Evolutionary conservation across 1,140 invertebrate genomes (phyloP), one percentile per base, ranked within the genome.

Genomic region (Trichonephila inaurata): DNA sequence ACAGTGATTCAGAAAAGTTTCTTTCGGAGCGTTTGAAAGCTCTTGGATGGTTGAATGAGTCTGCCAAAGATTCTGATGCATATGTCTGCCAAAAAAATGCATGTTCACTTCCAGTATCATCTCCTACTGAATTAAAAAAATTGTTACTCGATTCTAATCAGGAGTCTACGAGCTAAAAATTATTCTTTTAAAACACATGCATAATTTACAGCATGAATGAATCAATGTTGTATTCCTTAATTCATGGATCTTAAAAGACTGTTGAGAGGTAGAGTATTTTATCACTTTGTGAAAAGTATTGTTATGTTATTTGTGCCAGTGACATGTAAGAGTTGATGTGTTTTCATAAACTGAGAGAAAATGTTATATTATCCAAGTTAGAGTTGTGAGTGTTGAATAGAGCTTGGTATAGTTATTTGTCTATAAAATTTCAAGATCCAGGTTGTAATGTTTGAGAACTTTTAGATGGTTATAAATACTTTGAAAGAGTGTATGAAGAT

Each of bases 51-150:
- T 24, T n/a, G 8, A 44, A 90, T 94, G 96, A 96, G 16, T 77
- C 85, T 12, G 28, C 33, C 16, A n/a, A 81, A 95, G 94, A 96
- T 91, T 97, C 98, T 1, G 97, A 97, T 0, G 98, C 97, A 16
- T 98, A 98, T 95, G 97, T 98, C 24, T 99, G 98, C 95, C 97
- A 97, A 77, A 97, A 98, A 95, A 97, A 97, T 94, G 96, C 97
- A 16, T 99, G 98, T 95, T 97, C 97, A 1, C 96, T 98, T 94
- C 98, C 98, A 5, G 97, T 98, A 24, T 97, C 97, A 0, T 97
- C 97, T 91, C 96, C 97, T 0, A 96, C 97, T 18, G 96, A 97
- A 66, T 96, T 98, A 21, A 96, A 96, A 94, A 85, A 94, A 58
- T 21, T 85, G 12, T 44, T 94, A 60, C 93, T 83, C 10, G 33